Base-by-base conservation (phyloP, 2,113 vertebrate species). In the Vireo altiloquus region DNA sequence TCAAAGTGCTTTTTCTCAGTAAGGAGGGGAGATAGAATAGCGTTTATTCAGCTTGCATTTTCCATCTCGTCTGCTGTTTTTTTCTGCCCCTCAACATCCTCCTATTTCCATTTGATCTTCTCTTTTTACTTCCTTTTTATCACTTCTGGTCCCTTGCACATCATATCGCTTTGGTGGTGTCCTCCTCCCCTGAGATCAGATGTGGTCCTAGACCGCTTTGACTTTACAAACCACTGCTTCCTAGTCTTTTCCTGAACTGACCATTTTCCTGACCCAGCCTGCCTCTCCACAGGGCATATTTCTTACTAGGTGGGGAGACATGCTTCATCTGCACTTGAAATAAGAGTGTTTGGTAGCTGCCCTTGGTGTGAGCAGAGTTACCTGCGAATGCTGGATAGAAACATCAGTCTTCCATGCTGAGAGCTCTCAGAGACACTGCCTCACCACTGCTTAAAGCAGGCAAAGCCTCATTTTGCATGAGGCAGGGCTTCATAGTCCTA, bases 1-100 rank as follows among this genome's bases (percentile, higher is more conserved):
- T 84, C 84, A 82, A 90, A 82, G 68, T 72, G 92, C 57, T 97
- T 96, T 93, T 66, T 11, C 68, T 93, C 60, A 60, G 11, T 87
- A 86, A 95, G 78, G 57, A 74, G 13, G 2, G 20, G 33, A 46
- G 16, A 50, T 80, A 90, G 54, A 87, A 77, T 4, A 69, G 13
- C 0, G 0, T 90, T 95, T 92, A 91, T 90, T 47, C 76, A 89
- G 68, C 76, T 94, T 81, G 47, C n/a, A 35, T 90, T 90, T 69
- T 93, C 44, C 27, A 46, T 90, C 56, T 90, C 64, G 64, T 80
- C 60, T 81, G 52, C 44, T 18, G 3, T 0, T 11, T 42, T 89
- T 82, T 71, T 18, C 53, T 89, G 56, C 30, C 6, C 18, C 3
- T 7, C 37, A 81, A 15, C n/a, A 76, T 74, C 46, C 15, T 92